These are phyloP conservation scores for Venusia cambrica DNA, from an alignment of 2,888 invertebrate genomes.

Conservation along the genomic window DNA sequence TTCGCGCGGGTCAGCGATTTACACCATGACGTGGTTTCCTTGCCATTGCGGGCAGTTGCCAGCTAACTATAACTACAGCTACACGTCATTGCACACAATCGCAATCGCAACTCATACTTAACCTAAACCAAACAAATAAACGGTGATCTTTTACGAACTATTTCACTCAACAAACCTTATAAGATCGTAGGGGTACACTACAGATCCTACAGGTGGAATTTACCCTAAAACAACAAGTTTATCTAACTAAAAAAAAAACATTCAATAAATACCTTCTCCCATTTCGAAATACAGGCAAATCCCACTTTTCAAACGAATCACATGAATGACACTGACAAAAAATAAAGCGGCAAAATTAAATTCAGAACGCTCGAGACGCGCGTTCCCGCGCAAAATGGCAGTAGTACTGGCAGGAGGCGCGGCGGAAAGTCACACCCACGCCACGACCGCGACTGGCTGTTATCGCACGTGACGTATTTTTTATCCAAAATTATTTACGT, in stretches of 20 bases:
- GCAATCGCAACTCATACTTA: too few relatives aligned
- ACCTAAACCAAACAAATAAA: too few relatives aligned
- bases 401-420: constrained; percentile 53
- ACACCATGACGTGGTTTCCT: too few relatives aligned
- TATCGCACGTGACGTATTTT: constrained; percentile 44
- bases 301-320: constrained; percentile 24
- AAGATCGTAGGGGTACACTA: too few relatives aligned
- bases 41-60: too few relatives aligned
- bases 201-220: too few relatives aligned
- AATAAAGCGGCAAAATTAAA: constrained; percentile 35
- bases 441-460: constrained; percentile 43
- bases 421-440: constrained; percentile 47
- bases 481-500: constrained; percentile 29
- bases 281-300: constrained; percentile 29
- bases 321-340: constrained; percentile 29
- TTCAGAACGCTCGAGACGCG: constrained; percentile 33
- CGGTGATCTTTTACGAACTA: too few relatives aligned
- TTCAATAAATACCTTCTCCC: constrained; percentile 38
- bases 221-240: too few relatives aligned
- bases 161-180: too few relatives aligned
- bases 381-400: constrained; percentile 37
- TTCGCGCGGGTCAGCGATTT: too few relatives aligned
- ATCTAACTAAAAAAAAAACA: background rate
- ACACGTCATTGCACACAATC: too few relatives aligned
- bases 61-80: too few relatives aligned